Evolutionary conservation across 2,888 invertebrate genomes (phyloP), one percentile per base, ranked within the genome.

Genomic region (Hirtodrosophila alboralis): DNA sequence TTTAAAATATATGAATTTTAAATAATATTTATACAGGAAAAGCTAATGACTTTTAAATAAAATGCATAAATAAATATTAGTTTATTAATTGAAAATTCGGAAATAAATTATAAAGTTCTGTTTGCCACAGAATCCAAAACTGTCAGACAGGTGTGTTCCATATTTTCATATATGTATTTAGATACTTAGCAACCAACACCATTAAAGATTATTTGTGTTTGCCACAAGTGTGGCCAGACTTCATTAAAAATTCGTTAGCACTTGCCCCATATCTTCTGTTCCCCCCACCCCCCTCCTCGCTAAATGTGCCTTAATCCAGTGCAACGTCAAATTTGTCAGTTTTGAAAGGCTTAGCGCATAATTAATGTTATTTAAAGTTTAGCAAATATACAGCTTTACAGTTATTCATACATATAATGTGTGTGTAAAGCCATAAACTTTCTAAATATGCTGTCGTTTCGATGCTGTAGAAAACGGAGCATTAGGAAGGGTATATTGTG

Each of bases 301-400:
- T 58, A 54, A 54, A 72, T 72, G 51, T 38, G 62, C 37, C 73
- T 67, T 67, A 71, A 71, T 71, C 71, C 71, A 71, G 68, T 59
- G 44, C 53, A 67, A 63, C 48, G 63, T 72, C 68, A 63, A 67
- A 72, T 72, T 72, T 67, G 73, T 71, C 71, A 53, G 57, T 53
- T 72, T 45, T 36, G 48, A 58, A 59, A 56, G 54, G 73, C 63
- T 71, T 67, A 72, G 62, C 54, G 58, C 67, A 72, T 71, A 72
- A 71, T 72, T 72, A 73, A 71, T 71, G 73, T 67, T 63, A 67
- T 72, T 73, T 72, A 67, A 63, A 72, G 67, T 70, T 69, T 38
- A 34, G 37, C 45, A 60, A 36, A 60, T 28, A 57, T 31, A 37
- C 28, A 36, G 28, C 31, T 4, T 7, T 18, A 14, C 6, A 14